Base-by-base conservation (phyloP, 2,888 invertebrate genomes). In the Troilus luridus region DNA sequence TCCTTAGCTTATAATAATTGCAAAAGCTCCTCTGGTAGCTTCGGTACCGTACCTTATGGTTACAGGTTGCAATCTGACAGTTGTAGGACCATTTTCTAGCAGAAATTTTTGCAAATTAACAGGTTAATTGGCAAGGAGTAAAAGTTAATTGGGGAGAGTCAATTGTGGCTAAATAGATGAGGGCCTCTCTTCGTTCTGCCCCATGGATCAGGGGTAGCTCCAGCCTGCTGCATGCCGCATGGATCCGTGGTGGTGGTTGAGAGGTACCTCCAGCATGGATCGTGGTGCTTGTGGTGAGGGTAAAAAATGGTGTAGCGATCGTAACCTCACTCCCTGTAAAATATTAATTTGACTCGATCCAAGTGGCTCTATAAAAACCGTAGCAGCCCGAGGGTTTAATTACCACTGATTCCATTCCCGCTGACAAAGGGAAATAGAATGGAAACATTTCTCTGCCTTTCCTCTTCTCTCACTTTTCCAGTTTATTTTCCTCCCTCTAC, bases 371-470 rank as follows among this genome's bases (percentile, higher is more conserved):
- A 85, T 56, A 85, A 81, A 81, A 81, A 81, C n/a, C n/a, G 85
- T 56, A 85, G n/a, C 85, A 21, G 56, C 85, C 85, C 6, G 56
- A 54, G 85, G 85, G 7, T 85, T 85, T 85, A 85, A 85, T 85
- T 85, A 85, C n/a, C 85, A n/a, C 85, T 85, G 85, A 85, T 85
- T 85, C 85, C 85, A 85, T 77, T 77, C 72, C 41, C 27, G 17
- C 72, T 77, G 27, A 77, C 72, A 77, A 77, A 77, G 24, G 72
- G 67, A 77, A 77, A 77, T 77, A 41, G 41, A 77, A 77, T 77
- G 72, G 72, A 59, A 58, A 88, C 60, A 62, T 88, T 62, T 88
- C 88, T 59, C 88, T 88, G 62, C 21, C 60, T 88, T 41, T 88
- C 60, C 27, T 62, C 7, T 62, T 88, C 88, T 88, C 88, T 88